phyloP scores from a whole-genome alignment of 1,140 invertebrate species.

The Pararge aegeria region DNA sequence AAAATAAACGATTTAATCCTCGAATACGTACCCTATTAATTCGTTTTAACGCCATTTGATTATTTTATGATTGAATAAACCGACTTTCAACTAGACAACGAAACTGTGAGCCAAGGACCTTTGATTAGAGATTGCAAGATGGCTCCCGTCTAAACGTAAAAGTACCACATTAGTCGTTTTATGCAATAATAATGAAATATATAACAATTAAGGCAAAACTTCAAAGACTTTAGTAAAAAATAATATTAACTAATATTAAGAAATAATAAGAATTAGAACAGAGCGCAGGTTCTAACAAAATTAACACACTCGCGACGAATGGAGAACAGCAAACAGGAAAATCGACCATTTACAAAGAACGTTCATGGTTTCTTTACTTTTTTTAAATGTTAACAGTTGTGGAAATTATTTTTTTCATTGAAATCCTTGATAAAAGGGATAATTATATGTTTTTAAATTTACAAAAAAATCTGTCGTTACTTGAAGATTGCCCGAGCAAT shows the following conservation, averaged over 20 bases:
- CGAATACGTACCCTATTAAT: constrained; percentile 94
- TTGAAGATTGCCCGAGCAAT: too few relatives aligned
- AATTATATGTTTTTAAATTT: neutral
- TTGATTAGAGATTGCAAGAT: constrained; percentile 85
- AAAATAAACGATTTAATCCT: constrained; percentile 68
- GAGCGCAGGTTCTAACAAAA: constrained; percentile 69
- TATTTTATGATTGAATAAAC: constrained; percentile 79
- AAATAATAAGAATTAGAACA: constrained; percentile 69
- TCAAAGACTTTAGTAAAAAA: constrained; percentile 68
- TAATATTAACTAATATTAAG: constrained; percentile 76
- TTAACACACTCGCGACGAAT: constrained; percentile 73
- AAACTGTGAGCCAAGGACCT: constrained; percentile 83
- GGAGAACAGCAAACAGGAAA: constrained; percentile 79
- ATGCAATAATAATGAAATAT: constrained; percentile 65
- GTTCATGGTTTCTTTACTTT: constrained; percentile 57
- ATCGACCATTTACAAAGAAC: constrained; percentile 76
- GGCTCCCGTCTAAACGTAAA: constrained; percentile 83
- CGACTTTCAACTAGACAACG: constrained; percentile 83
- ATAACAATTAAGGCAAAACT: constrained; percentile 55
- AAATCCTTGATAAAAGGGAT: constrained; percentile 17
- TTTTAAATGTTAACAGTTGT: constrained; percentile 32
- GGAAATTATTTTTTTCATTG: constrained; percentile 28
- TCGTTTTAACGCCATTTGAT: constrained; percentile 96
- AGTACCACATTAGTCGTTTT: constrained; percentile 81
- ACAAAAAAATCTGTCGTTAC: neutral